A percentile compares a stretch with the other conserved stretches of the same genome.
These are phyloP conservation scores for Drosophila maculinotata DNA, from an alignment of 2,888 invertebrate species.

Conservation along the genomic window DNA sequence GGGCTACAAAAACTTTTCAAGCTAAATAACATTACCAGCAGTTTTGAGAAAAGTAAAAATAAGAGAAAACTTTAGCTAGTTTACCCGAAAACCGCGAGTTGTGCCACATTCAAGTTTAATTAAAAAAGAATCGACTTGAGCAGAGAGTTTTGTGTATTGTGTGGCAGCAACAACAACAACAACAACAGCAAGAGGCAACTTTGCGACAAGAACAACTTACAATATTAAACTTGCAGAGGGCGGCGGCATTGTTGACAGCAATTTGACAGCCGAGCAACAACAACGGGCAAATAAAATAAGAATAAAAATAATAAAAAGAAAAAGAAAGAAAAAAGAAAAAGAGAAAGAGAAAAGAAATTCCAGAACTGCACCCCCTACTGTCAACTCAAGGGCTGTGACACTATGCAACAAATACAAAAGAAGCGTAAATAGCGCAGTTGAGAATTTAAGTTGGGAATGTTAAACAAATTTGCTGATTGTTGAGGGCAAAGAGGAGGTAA, in stretches of 20 bases:
- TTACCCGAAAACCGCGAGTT: constrained; percentile 15
- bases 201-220: constrained; percentile 46
- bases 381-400: constrained; percentile 68
- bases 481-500: constrained; percentile 37
- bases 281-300: constrained; percentile 52
- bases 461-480: constrained; percentile 80
- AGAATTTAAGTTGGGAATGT: constrained; percentile 55
- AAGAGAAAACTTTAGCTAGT: constrained; percentile 9
- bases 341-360: constrained; percentile 28
- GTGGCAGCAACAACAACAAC: constrained; percentile 20
- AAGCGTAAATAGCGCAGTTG: constrained; percentile 34
- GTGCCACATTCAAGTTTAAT: constrained; percentile 67
- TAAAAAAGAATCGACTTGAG: constrained; percentile 58
- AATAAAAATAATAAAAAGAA: constrained; percentile 43
- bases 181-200: constrained; percentile 8
- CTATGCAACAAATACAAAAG: constrained; percentile 18
- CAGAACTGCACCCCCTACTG: constrained; percentile 16
- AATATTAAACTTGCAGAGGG: constrained; percentile 64
- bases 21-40: constrained; percentile 34
- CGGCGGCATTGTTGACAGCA: constrained; percentile 76
- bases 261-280: constrained; percentile 77
- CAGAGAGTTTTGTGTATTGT: constrained; percentile 14
- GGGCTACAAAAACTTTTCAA: constrained; percentile 35
- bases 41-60: neutral
- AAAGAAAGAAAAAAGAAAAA: constrained; percentile 10